phyloP scores from a whole-genome alignment of 2,888 invertebrate species.

The Megastigmus dorsalis region DNA sequence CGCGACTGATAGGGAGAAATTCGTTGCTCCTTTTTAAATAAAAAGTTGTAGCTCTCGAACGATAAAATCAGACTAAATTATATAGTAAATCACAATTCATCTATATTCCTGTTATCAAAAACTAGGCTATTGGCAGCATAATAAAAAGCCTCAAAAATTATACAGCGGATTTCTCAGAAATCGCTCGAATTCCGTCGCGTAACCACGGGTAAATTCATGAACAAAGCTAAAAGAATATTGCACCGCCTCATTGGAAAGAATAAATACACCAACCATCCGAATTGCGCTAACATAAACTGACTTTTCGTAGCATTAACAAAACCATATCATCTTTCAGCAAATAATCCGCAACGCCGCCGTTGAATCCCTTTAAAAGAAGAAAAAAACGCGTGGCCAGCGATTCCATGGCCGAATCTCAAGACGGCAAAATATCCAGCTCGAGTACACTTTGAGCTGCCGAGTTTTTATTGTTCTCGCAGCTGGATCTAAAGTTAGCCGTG shows the following conservation, averaged over 20 bases:
- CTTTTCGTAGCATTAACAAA: constrained; percentile 25
- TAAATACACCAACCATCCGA: not conserved
- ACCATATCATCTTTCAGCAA: not conserved
- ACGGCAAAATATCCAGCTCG: constrained; percentile 70
- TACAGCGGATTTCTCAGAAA: not conserved
- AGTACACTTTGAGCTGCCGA: constrained; percentile 67
- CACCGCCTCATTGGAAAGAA: constrained; percentile 21
- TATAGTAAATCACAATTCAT: not conserved
- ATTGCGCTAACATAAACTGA: not conserved
- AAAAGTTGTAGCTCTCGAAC: not conserved
- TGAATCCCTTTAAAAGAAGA: not conserved
- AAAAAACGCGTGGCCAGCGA: not conserved
- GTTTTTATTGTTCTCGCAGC: constrained; percentile 58
- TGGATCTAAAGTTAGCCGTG: constrained; percentile 64
- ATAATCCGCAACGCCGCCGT: not conserved
- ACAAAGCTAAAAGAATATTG: constrained; percentile 28
- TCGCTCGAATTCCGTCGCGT: not conserved
- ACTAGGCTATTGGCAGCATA: not conserved
- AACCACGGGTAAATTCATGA: not conserved
- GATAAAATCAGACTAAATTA: constrained; percentile 5
- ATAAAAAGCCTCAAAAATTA: no score
- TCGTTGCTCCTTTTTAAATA: not conserved
- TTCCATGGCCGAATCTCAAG: constrained; percentile 62
- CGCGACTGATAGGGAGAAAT: not conserved
- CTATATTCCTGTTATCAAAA: not conserved